Percentiles rank a stretch among this genome's conserved stretches.
These are phyloP conservation scores for Argya squamiceps DNA, from an alignment of 2,797 vertebrate genomes.

Conservation along the genomic window DNA sequence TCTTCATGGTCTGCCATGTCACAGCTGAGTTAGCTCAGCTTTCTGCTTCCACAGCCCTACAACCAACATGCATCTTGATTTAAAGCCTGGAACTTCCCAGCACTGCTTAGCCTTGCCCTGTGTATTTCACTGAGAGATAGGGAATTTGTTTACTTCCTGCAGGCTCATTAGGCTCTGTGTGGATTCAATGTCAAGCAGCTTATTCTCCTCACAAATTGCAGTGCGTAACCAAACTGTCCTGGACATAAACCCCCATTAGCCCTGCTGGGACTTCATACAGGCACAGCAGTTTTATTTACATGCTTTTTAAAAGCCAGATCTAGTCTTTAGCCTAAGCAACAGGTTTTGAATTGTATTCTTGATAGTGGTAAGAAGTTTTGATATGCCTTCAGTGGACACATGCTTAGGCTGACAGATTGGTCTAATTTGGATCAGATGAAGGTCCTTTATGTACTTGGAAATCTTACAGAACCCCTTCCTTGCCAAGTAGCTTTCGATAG, in stretches of 20 bases:
- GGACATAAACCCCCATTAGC: neutral
- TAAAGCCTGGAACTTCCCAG: neutral
- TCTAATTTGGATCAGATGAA: constrained; percentile 8
- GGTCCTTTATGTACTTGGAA: neutral
- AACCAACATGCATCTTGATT: neutral
- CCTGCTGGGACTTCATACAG: neutral
- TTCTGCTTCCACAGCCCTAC: neutral
- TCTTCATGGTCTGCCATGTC: neutral
- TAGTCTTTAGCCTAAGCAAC: neutral
- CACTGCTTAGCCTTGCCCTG: neutral
- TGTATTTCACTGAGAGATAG: neutral
- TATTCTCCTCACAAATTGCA: neutral
- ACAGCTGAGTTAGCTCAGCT: neutral
- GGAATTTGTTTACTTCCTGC: neutral
- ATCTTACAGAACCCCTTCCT: neutral
- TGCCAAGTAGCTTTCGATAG: constrained; percentile 11
- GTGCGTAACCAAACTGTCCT: neutral
- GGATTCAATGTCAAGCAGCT: neutral
- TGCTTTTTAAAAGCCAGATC: neutral
- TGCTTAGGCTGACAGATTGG: neutral
- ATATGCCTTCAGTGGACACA: neutral
- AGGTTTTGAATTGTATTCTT: neutral
- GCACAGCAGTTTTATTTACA: neutral
- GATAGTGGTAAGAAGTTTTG: neutral
- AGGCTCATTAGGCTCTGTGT: neutral